Evolutionary conservation across 1,140 invertebrate genomes (phyloP), one percentile per base, ranked within the genome.

Genomic region (Heliothis subflexa): DNA sequence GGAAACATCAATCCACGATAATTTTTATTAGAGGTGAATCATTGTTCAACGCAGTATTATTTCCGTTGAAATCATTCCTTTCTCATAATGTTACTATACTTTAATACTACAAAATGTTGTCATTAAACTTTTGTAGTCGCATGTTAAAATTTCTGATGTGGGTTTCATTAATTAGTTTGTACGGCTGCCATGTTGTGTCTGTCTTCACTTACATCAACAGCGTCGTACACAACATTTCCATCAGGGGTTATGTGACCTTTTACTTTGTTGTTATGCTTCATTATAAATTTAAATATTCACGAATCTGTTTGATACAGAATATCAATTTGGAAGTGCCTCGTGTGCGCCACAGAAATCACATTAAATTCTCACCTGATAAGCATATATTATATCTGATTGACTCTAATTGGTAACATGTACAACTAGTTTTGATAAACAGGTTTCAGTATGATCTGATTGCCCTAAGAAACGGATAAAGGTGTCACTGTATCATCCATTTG

Each of bases 301-400:
- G 54, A 73, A 73, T 28, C 72, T 50, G n/a, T 18, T 61, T 61
- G 33, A 74, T 50, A 50, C 72, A 50, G 72, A 74, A 62, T 74
- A 74, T 49, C 49, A 76, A 76, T 76, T 76, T 64, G 52, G 25
- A 64, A 52, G 14, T 18, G n/a, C 57, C 7, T 18, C 28, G 14
- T 72, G 70, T 61, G 18, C 25, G 49, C 59, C 21, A 21, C 25
- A 76, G 25, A 40, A 64, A 76, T 64, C 61, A 54, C 16, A 66
- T 76, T 76, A 66, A 66, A 76, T 76, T 76, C 25, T 40, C 74
- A 76, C 74, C 74, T 66, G 59, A 64, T 76, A 52, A 76, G 16
- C 72, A 50, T 54, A 54, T 64, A 62, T 50, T 45, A 57, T 16
- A 59, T 9, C 54, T 74, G 55, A 74, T 74, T 76, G 61, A 76